Percentiles rank a stretch among this genome's conserved stretches.
Evolutionary conservation across 1,140 invertebrate species (phyloP).

Genomic region (Octopus bimaculoides): DNA sequence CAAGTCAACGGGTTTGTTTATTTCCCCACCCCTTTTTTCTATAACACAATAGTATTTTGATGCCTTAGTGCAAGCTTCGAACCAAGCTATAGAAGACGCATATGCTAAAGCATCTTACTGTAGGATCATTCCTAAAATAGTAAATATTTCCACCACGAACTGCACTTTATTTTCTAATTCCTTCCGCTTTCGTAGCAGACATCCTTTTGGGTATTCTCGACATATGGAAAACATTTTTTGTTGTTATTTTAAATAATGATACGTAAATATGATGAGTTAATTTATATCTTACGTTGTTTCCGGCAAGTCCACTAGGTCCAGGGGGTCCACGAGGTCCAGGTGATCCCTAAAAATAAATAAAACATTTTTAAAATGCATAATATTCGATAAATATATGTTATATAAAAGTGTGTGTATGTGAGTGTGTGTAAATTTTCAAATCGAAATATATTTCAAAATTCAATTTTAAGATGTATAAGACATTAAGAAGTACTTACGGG

Average conservation of each 20-base stretch:
- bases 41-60: too few species aligned
- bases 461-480: neutral
- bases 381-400: neutral
- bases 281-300: slow-evolving; percentile 44
- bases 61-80: too few species aligned
- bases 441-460: neutral
- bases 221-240: too few species aligned
- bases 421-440: neutral
- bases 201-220: too few species aligned
- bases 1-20: too few species aligned
- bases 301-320: slow-evolving; percentile 47
- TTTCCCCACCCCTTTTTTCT: too few species aligned
- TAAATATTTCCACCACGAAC: too few species aligned
- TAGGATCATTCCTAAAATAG: too few species aligned
- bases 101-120: too few species aligned
- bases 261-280: slow-evolving; percentile 38
- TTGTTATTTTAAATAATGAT: slow-evolving; percentile 38
- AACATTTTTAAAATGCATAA: neutral
- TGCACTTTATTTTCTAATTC: too few species aligned
- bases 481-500: slow-evolving; percentile 34
- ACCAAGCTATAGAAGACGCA: too few species aligned
- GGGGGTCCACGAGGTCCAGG: slow-evolving; percentile 46
- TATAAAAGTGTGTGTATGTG: neutral
- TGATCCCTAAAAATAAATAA: slow-evolving; percentile 40
- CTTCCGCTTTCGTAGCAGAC: too few species aligned